Percentiles rank a stretch among this genome's conserved stretches.
Evolutionary conservation across 2,797 vertebrate species (phyloP).

Genomic region (Acipenser oxyrinchus): DNA sequence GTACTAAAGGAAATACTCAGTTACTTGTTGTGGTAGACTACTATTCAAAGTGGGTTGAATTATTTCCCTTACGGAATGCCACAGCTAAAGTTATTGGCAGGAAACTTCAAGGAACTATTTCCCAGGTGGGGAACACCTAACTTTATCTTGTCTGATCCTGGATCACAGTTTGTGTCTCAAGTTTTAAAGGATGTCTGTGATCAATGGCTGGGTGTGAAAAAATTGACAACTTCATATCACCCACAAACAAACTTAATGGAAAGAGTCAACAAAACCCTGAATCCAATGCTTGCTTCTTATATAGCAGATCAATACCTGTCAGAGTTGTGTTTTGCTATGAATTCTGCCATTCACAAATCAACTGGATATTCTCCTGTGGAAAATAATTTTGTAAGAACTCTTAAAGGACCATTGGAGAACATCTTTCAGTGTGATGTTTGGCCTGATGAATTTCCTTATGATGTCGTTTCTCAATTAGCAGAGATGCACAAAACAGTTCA

Average conservation of each 20-base stretch:
- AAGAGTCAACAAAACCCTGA: neutral
- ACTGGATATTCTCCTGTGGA: neutral
- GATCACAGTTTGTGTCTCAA: neutral
- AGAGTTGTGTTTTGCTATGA: neutral
- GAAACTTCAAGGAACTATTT: neutral
- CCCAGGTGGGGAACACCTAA: neutral
- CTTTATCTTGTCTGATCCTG: neutral
- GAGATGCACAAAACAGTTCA: neutral
- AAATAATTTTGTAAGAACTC: neutral
- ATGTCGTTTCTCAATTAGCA: neutral
- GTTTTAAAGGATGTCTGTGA: neutral
- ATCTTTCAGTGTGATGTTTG: neutral
- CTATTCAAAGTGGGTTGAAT: neutral
- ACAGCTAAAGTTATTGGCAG: neutral
- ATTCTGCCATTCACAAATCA: neutral
- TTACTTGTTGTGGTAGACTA: neutral
- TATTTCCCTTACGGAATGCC: neutral
- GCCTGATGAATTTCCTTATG: neutral
- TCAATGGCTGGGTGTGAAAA: neutral
- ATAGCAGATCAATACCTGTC: neutral
- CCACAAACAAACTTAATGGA: neutral
- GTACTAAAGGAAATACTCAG: neutral
- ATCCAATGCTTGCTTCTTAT: neutral
- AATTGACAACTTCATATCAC: no score
- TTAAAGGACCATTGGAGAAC: neutral